These are phyloP conservation scores for Gymnoscelis rufifasciata DNA, from an alignment of 2,888 invertebrate species.

Conservation along the genomic window DNA sequence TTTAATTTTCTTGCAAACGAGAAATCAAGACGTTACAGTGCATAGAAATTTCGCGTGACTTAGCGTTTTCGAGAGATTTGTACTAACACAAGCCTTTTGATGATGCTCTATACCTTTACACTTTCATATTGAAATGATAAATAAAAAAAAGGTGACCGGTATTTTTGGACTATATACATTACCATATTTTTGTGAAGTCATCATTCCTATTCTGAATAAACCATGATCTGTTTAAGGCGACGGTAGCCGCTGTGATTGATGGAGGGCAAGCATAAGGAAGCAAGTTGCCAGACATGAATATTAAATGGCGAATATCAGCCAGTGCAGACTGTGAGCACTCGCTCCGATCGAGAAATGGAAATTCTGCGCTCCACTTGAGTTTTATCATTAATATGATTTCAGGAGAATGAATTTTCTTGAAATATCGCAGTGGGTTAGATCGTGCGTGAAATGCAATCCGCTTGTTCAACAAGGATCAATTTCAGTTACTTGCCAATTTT, in stretches of 20 bases:
- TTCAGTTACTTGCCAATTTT: not conserved
- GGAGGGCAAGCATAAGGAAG: slow-evolving; percentile 37
- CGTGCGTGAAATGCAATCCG: slow-evolving; percentile 16
- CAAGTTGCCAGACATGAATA: slow-evolving; percentile 62
- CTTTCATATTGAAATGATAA: no score
- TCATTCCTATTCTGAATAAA: no score
- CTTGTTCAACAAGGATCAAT: slow-evolving; percentile 4
- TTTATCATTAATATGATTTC: slow-evolving; percentile 65
- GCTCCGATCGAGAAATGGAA: slow-evolving; percentile 60
- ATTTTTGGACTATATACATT: no score
- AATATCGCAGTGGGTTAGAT: slow-evolving; percentile 19
- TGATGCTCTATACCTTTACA: no score
- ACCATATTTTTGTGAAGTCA: no score
- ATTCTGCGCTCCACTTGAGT: slow-evolving; percentile 59
- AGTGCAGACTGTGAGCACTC: slow-evolving; percentile 63
- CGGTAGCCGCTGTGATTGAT: not conserved
- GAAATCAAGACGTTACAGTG: no score
- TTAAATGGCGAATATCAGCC: slow-evolving; percentile 62
- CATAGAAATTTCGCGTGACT: no score
- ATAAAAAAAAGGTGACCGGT: no score
- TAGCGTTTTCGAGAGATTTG: no score
- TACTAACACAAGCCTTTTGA: no score
- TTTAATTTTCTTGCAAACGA: no score
- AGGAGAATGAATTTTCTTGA: slow-evolving; percentile 36
- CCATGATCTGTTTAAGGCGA: no score